Base-by-base conservation (phyloP, 2,888 invertebrate genomes). In the Oithona nana region DNA sequence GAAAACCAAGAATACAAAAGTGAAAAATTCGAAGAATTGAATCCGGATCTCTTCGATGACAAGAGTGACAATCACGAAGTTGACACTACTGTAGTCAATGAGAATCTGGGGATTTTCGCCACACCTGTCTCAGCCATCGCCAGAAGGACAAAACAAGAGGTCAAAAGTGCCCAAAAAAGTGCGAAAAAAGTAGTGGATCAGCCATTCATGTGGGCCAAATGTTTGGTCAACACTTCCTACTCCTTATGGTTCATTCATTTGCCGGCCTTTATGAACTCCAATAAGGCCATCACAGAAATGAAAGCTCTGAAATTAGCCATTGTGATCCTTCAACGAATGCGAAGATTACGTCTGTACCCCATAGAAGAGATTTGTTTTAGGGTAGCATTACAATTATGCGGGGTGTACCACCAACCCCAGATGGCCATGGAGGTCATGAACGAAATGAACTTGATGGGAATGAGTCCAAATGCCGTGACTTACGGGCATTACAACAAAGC, bases 311-410 rank as follows among this genome's bases (percentile, higher is more conserved):
- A 22, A 4, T n/a, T 28, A 22, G 54, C 20, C 16, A 20, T 28
- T 28, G 16, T 31, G 16, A 54, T 61, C 28, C 54, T 61, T 28
- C 61, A 54, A 22, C 81, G 85, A 67, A 89, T 95, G 71, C 88
- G 90, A 67, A 84, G 85, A 68, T 79, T 87, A 63, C 80, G 84
- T 69, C 81, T 94, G 65, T 78, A 78, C 66, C 84, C 86, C 49
- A 88, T 88, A 69, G 95, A 95, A 76, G 95, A 83, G 84, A 88
- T 97, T 59, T 97, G 97, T 75, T 98, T 95, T 74, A 81, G 98
- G 65, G 87, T 95, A 60, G 87, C 98, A 83, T 94, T 98, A 89
- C 94, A 97, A 74, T 78, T 98, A 28, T 98, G 97, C 75, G 94
- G 97, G 4, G 83, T 88, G 66, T 88, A 94, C 72, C 88, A 88